A percentile compares a stretch with the other conserved stretches of the same genome.
Conservation (phyloP, 1,140 invertebrate genomes). For the Coboldia fuscipes region DNA sequence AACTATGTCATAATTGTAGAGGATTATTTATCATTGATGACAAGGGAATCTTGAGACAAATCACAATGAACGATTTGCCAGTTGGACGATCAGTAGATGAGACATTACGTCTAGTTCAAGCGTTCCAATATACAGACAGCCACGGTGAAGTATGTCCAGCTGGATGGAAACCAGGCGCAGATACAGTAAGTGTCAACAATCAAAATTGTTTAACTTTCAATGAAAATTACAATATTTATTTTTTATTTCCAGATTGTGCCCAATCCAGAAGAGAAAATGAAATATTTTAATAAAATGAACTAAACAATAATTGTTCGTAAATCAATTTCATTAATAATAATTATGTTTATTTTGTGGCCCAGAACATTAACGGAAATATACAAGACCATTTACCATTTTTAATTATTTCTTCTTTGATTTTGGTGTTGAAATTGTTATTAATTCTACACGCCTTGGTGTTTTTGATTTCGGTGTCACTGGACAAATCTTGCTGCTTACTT, state of each 20-base stretch:
- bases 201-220: constrained; percentile 6
- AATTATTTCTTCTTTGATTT: constrained; percentile 35
- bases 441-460: constrained; percentile 39
- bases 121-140: constrained; percentile 81
- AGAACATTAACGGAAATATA: no score
- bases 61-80: constrained; percentile 73
- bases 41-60: constrained; percentile 45
- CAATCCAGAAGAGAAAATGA: constrained; percentile 47
- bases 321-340: no score
- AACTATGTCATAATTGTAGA: constrained; percentile 35
- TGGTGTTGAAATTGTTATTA: constrained; percentile 52
- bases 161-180: constrained; percentile 80
- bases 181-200: constrained; percentile 44
- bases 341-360: no score
- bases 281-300: constrained; percentile 39
- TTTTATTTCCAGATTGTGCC: constrained; percentile 41
- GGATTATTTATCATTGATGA: constrained; percentile 65
- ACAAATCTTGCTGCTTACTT: constrained; percentile 9
- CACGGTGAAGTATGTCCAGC: constrained; percentile 89
- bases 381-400: no score
- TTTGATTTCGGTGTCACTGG: constrained; percentile 18
- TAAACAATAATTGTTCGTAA: constrained; percentile 7
- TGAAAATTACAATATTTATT: constrained; percentile 3
- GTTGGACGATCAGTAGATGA: constrained; percentile 87
- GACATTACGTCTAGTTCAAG: constrained; percentile 73